Evolutionary conservation across 2,113 vertebrate genomes (phyloP), one percentile per base, ranked within the genome.

Genomic region (Dasypus novemcinctus): DNA sequence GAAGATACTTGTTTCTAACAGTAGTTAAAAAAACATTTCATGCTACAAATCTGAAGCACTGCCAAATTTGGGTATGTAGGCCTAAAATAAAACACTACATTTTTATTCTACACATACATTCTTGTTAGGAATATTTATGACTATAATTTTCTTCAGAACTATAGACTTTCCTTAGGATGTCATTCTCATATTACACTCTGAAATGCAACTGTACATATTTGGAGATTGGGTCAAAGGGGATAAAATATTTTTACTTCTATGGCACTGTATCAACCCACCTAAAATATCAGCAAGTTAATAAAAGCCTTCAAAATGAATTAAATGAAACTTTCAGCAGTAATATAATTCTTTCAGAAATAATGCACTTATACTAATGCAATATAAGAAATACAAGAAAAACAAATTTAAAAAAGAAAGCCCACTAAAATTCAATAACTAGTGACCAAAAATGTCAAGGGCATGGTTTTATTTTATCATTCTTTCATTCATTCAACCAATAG

Each of bases 261-360:
- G 25, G 49, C n/a, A 95, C 27, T 87, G 27, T 74, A 68, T 80
- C 75, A 96, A 90, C 21, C 2, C 8, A 1, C 33, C 64, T 57
- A 74, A 91, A 94, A 72, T 38, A 76, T 43, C 52, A 64, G 1
- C 27, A n/a, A 81, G 25, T 95, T 95, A 93, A 79, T 76, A 92
- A 92, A 81, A 95, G 74, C 63, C 25, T 71, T 38, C 46, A 14
- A 95, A 66, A 52, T 43, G 61, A 96, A 92, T 79, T 94, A 93
- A 93, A 79, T 57, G 54, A 87, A 72, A 27, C 36, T 87, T 78
- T 91, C 10, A 78, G 7, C 1, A 93, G 80, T 71, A 90, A 82
- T 49, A 41, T 52, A 94, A 61, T n/a, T 20, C 52, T 91, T 90
- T 87, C 13, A 79, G 10, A 57, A 82, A 64, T 23, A 57, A 33